phyloP scores from a whole-genome alignment of 53 echinoderm and acorn worm genomes.

The Zoroaster sp. region DNA sequence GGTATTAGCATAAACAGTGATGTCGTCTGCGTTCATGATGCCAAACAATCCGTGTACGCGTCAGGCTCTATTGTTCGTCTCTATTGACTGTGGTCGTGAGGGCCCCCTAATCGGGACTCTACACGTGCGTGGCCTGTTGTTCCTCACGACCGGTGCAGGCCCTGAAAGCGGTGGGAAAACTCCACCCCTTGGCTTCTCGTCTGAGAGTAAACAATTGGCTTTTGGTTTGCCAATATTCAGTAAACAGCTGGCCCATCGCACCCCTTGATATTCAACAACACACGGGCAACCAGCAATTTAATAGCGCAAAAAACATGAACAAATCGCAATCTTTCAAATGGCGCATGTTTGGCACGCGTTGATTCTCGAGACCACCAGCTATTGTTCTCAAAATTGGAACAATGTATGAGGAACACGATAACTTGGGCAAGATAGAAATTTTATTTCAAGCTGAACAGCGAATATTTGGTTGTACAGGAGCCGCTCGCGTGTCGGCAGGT shows the following conservation, averaged over 20 bases:
- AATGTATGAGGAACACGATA: conserved; percentile 33
- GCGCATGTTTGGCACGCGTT: conserved; percentile 29
- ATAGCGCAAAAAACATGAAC: neutral
- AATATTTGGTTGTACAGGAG: neutral
- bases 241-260: conserved; percentile 16
- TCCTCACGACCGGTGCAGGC: conserved; percentile 29
- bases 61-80: conserved; percentile 34
- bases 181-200: conserved; percentile 36
- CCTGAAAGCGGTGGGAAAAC: conserved; percentile 59
- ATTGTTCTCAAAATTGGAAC: conserved; percentile 36
- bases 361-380: neutral
- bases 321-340: conserved; percentile 1
- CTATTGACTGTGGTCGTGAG: conserved; percentile 61
- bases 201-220: conserved; percentile 52
- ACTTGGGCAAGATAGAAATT: conserved; percentile 24
- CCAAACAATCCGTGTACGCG: conserved; percentile 44
- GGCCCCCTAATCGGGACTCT: conserved; percentile 40
- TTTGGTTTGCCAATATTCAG: neutral
- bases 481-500: conserved; percentile 28
- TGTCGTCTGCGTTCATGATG: conserved; percentile 6
- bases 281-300: neutral
- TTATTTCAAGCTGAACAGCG: neutral
- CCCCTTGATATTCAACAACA: neutral
- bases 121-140: conserved; percentile 46
- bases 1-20: conserved; percentile 35